Conservation (phyloP, 2,113 vertebrate species). For the Gallinago media region DNA sequence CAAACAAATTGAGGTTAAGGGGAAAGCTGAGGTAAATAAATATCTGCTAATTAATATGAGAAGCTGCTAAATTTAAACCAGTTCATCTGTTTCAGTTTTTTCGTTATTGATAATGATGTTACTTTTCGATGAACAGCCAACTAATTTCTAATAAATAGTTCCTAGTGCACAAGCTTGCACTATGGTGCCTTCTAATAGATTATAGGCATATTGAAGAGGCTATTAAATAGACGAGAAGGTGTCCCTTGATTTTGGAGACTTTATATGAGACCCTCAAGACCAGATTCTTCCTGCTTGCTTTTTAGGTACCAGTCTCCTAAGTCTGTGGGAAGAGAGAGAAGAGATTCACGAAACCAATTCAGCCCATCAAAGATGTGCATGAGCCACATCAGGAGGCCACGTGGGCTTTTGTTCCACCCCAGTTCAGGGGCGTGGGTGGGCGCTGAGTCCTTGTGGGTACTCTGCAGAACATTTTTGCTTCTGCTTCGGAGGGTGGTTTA, state of each 20-base stretch:
- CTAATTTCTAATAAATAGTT: background rate
- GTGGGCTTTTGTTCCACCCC: background rate
- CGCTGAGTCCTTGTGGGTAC: fast-evolving
- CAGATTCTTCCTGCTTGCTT: background rate
- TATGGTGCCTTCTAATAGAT: background rate
- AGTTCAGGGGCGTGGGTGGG: fast-evolving
- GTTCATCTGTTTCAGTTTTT: background rate
- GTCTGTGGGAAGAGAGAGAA: background rate
- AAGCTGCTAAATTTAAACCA: background rate
- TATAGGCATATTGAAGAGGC: background rate
- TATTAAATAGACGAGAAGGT: background rate
- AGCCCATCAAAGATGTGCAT: background rate
- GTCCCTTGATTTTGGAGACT: background rate
- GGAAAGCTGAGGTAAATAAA: background rate
- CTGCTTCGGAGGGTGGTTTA: background rate
- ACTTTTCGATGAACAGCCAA: background rate
- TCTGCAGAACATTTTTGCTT: background rate
- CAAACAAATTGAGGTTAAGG: conserved; percentile 1
- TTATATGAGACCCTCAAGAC: background rate
- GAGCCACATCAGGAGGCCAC: background rate
- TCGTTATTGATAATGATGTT: background rate
- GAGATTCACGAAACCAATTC: background rate
- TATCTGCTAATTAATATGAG: background rate
- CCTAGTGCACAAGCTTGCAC: background rate
- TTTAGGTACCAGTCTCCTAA: background rate